phyloP scores from a whole-genome alignment of 2,113 vertebrate genomes.

The Corapipo altera region DNA sequence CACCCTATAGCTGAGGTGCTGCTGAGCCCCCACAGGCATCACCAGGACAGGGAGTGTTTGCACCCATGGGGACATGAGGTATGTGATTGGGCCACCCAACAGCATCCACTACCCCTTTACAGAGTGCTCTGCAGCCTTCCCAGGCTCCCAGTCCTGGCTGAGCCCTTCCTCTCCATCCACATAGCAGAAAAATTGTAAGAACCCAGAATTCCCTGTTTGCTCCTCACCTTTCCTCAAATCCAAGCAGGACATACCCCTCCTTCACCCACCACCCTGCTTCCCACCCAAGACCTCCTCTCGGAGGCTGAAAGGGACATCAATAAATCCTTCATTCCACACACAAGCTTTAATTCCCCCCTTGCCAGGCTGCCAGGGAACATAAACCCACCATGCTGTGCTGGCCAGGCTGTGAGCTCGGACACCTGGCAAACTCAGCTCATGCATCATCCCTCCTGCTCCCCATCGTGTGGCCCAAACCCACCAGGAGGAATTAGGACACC shows the following conservation, averaged over 20 bases:
- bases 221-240: not conserved
- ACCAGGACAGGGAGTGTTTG: not conserved
- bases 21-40: not conserved
- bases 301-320: not conserved
- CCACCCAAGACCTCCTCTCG: fast-evolving
- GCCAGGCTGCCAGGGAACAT: not conserved
- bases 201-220: not conserved
- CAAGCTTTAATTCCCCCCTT: not conserved
- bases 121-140: not conserved
- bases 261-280: not conserved
- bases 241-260: fast-evolving
- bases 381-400: not conserved
- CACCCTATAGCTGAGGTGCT: not conserved
- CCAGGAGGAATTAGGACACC: not conserved
- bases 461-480: not conserved
- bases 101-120: not conserved
- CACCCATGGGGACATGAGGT: no score
- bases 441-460: not conserved
- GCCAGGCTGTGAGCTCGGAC: not conserved
- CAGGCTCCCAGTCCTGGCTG: not conserved
- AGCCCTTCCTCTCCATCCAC: not conserved
- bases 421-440: not conserved
- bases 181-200: not conserved
- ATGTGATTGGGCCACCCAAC: not conserved
- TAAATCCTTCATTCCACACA: not conserved